Conservation (phyloP, 2,113 vertebrate species). For the Procapra przewalskii region DNA sequence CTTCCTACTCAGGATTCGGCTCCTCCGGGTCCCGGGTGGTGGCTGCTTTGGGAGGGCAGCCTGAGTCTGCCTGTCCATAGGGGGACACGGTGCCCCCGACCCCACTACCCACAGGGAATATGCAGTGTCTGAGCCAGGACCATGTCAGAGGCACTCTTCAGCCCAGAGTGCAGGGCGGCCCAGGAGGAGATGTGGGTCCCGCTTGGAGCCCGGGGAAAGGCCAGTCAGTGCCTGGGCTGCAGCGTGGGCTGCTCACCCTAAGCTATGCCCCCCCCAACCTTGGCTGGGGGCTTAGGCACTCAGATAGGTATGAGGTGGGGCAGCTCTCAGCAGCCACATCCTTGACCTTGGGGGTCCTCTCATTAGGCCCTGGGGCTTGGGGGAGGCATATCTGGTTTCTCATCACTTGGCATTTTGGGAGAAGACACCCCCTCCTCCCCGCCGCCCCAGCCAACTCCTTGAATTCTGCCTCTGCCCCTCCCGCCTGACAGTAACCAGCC, state of each 20-base stretch:
- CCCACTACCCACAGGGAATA: background rate
- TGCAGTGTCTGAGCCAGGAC: background rate
- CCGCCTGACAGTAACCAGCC: background rate
- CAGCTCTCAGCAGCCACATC: background rate
- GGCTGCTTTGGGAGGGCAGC: background rate
- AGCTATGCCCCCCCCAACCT: background rate
- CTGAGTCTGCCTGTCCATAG: background rate
- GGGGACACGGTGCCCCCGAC: fast-evolving
- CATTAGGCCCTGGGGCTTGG: background rate
- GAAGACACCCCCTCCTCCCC: background rate
- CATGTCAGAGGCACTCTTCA: background rate
- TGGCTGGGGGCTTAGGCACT: background rate
- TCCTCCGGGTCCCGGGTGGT: background rate
- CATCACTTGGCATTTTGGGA: background rate
- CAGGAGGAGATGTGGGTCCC: background rate
- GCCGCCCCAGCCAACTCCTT: fast-evolving
- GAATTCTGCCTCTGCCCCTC: background rate
- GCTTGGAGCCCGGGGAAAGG: background rate
- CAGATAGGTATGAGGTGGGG: background rate
- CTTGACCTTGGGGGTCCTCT: background rate
- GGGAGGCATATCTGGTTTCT: background rate
- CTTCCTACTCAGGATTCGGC: background rate
- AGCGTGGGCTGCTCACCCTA: background rate
- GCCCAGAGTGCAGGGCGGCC: background rate
- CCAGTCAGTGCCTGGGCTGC: too few relatives aligned